phyloP scores from a whole-genome alignment of 2,888 invertebrate species.

The Tachina lurida region DNA sequence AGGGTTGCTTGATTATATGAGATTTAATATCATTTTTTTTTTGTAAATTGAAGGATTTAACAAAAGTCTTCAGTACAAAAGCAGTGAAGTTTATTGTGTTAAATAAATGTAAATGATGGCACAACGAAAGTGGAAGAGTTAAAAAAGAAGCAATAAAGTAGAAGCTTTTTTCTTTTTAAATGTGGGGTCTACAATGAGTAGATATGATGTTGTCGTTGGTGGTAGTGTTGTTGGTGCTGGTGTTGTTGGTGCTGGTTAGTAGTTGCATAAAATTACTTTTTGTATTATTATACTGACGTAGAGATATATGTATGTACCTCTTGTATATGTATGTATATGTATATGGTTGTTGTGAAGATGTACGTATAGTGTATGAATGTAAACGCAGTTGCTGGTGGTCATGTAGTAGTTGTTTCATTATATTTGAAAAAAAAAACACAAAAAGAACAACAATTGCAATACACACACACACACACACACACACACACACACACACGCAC shows the following conservation, averaged over 20 bases:
- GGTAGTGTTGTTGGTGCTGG: neutral
- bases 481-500: too few relatives aligned
- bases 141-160: slow-evolving; percentile 8
- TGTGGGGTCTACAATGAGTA: slow-evolving; percentile 1
- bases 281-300: slow-evolving; percentile 30
- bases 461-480: neutral
- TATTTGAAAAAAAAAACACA: slow-evolving; percentile 16
- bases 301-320: neutral
- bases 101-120: slow-evolving; percentile 35
- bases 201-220: neutral
- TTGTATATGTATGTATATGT: slow-evolving; percentile 14
- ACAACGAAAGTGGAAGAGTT: neutral
- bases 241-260: slow-evolving; percentile 11
- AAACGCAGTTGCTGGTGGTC: slow-evolving; percentile 4
- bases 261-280: slow-evolving; percentile 59
- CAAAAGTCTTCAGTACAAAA: slow-evolving; percentile 34
- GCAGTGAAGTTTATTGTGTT: slow-evolving; percentile 37
- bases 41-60: slow-evolving; percentile 57
- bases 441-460: slow-evolving; percentile 12
- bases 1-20: slow-evolving; percentile 62
- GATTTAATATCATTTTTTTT: slow-evolving; percentile 50
- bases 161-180: neutral
- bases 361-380: neutral
- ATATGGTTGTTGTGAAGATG: neutral
- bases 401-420: slow-evolving; percentile 38